Evolutionary conservation across 2,113 vertebrate genomes (phyloP), one percentile per base, ranked within the genome.

Genomic region (Psophia crepitans): DNA sequence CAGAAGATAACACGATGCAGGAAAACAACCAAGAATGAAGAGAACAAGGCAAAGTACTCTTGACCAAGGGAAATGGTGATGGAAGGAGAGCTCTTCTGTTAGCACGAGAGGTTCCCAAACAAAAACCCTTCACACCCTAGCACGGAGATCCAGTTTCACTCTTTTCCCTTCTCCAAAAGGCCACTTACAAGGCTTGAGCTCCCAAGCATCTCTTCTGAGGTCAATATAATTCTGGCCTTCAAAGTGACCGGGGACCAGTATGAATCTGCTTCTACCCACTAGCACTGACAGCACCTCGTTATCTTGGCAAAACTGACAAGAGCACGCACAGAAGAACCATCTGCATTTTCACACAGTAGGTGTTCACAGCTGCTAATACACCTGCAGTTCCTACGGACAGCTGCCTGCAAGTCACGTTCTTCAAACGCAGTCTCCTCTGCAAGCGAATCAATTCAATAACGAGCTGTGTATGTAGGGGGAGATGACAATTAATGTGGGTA

Each of bases 201-300:
- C 49, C 85, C 68, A 89, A 81, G 23, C 12, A 46, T 32, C 85
- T 90, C 79, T 93, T 87, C 39, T 22, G 65, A 85, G 35, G 71
- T 80, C 71, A 93, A 89, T n/a, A 46, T 75, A 88, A 90, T 57
- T 90, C 63, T 7, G 57, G 71, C 54, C 79, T 95, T 87, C 91
- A 84, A 64, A 93, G 60, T 75, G 87, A 91, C n/a, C 10, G 44
- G 48, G 95, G 69, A 93, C 77, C 86, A 87, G 78, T 14, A 91
- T 14, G 35, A 95, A 57, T 91, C 91, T 87, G 82, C 79, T 66
- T 96, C 94, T 90, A 75, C 76, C 51, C 39, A 44, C 51, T 68
- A 44, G 69, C 49, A 84, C 75, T 41, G 89, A 89, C 3, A 6
- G 66, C 69, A 85, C 26, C 58, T 61, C 41, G 37, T 65, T 46